Conservation (phyloP, 2,888 invertebrate species). For the Petrolisthes cinctipes region DNA sequence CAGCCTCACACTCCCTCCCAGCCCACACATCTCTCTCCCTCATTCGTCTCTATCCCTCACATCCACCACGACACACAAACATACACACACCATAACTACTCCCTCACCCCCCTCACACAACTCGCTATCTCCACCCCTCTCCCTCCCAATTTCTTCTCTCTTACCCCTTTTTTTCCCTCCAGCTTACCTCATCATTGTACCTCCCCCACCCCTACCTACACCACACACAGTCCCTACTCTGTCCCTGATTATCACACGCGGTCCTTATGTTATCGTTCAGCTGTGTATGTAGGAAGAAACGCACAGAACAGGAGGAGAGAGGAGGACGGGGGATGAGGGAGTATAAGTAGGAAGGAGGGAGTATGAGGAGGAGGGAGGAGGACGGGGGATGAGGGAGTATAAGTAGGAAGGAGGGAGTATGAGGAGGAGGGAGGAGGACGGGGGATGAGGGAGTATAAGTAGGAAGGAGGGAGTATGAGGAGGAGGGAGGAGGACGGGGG, state of each 20-base stretch:
- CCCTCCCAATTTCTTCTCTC: background rate
- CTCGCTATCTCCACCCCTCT: background rate
- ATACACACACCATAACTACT: no score
- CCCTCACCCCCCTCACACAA: background rate
- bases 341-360: conserved; percentile 9
- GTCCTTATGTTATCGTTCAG: background rate
- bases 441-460: background rate
- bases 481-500: no score
- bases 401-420: background rate
- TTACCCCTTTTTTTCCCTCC: background rate
- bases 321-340: background rate
- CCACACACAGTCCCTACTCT: background rate
- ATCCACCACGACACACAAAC: background rate
- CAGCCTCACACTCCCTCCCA: background rate
- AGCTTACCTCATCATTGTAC: background rate
- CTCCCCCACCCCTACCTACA: background rate
- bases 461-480: no score
- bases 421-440: background rate
- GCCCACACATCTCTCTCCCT: background rate
- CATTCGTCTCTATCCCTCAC: background rate
- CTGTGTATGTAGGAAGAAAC: background rate
- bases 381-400: background rate
- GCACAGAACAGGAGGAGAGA: conserved; percentile 6
- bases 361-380: conserved; percentile 4
- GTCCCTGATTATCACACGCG: background rate